Evolutionary conservation across 2,888 invertebrate genomes (phyloP), one percentile per base, ranked within the genome.

Genomic region (Cheilosia soror): DNA sequence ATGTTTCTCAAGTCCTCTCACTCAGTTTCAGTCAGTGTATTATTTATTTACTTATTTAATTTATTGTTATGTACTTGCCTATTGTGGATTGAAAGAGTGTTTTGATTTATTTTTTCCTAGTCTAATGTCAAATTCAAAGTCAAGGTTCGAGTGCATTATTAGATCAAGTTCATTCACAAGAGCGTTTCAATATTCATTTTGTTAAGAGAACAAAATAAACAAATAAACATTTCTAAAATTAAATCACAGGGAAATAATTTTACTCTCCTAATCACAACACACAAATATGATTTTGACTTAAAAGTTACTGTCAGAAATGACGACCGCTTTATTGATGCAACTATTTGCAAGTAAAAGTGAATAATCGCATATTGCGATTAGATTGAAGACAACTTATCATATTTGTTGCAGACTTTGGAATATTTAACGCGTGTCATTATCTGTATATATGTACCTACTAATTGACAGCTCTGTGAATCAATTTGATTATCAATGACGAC

Each of bases 121-220:
- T 44, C 42, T 63, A 73, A 69, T 75, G 73, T 79, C 79, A 71
- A 40, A 63, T 57, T 79, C 44, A 73, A 83, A 58, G 69, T 65
- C 75, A 84, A 75, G 79, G 79, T 47, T 29, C 6, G 51, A 53
- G 33, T 51, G 68, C 51, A 53, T 65, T 69, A 55, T 63, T 58
- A 65, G 51, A 65, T 63, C 62, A 82, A 51, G 71, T 77, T 72
- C 66, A 40, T 71, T 60, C 7, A 58, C 37, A 37, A 37, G 20
- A 33, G 31, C n/a, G 47, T 40, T 47, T 33, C 29, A 57, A 49
- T 11, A 49, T 25, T 66, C 33, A 47, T 47, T 47, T 33, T 15
- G 44, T 37, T 29, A 25, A 69, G 7, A 40, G 15, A 37, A 11
- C 29, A 49, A 29, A 29, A 20, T 29, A 33, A 31, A 73, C 44